Percentiles rank a stretch among this genome's conserved stretches.
These are phyloP conservation scores for Hydrochoerus hydrochaeris DNA, from an alignment of 2,113 vertebrate species.

Conservation along the genomic window DNA sequence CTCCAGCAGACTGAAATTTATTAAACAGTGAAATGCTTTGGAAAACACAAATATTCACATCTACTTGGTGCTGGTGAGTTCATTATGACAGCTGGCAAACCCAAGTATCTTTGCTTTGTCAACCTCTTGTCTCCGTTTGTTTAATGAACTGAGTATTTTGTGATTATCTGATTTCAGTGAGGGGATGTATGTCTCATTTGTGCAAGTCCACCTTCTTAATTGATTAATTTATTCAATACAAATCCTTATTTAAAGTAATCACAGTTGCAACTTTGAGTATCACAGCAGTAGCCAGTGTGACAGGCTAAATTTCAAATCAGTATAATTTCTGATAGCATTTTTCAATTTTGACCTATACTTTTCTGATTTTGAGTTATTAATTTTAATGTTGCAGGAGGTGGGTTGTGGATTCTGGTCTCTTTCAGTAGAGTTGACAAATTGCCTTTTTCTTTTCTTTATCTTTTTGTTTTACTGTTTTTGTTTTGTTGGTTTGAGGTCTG, in stretches of 20 bases:
- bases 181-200: background rate
- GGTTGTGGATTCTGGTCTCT: background rate
- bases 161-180: background rate
- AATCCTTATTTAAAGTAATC: background rate
- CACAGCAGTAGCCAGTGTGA: background rate
- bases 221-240: background rate
- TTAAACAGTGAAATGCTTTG: background rate
- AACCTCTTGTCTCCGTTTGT: background rate
- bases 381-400: background rate
- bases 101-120: background rate
- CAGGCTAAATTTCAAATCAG: background rate
- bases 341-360: background rate
- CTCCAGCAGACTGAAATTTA: background rate
- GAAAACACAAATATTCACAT: background rate
- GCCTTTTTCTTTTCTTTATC: background rate
- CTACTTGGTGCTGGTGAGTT: background rate
- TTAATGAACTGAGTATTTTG: background rate
- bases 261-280: background rate
- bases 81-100: background rate
- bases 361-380: background rate
- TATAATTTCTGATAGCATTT: background rate
- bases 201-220: background rate
- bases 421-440: background rate
- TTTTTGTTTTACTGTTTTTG: background rate
- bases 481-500: background rate